Evolutionary conservation across 2,113 vertebrate species (phyloP), one percentile per base, ranked within the genome.

Genomic region (Terrapene triunguis): DNA sequence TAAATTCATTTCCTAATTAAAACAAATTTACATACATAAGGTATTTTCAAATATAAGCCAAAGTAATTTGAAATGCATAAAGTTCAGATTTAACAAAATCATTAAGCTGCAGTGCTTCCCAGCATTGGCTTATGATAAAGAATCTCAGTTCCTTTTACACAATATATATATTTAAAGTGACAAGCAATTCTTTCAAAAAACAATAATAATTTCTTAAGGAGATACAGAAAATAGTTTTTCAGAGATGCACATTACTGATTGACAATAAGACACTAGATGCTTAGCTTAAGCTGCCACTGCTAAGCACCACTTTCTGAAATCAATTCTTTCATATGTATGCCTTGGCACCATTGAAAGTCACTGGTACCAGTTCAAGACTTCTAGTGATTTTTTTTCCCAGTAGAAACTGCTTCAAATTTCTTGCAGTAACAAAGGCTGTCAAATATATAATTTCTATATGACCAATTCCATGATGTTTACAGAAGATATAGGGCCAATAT

Each of bases 1-100:
- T 32, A 98, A 91, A 85, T 96, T 96, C 53, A 96, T 95, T 90
- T 99, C 98, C 99, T 99, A 97, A 95, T 96, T 95, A 42, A 84
- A 87, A 79, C 48, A 82, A 74, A 92, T 81, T 48, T 4, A 96
- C 2, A 10, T 42, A 92, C 86, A 62, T 82, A 25, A 32, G 10
- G 24, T 80, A 88, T 79, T 57, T 92, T 48, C 3, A 29, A 51
- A 88, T 83, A 84, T 83, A 84, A 44, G 10, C 69, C 84, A 51
- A 93, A 32, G 16, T 89, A 92, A 94, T 38, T 29, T 78, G 42
- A 78, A 78, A 78, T 25, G 42, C 32, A 51, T 55, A 54, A 35
- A 51, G 44, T 69, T 65, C 50, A 42, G 35, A 21, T 38, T 82
- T n/a, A 82, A 72, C 44, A 65, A 62, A 8, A 38, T 32, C 48